Base-by-base conservation (phyloP, 2,888 invertebrate genomes). In the Timandra comae region DNA sequence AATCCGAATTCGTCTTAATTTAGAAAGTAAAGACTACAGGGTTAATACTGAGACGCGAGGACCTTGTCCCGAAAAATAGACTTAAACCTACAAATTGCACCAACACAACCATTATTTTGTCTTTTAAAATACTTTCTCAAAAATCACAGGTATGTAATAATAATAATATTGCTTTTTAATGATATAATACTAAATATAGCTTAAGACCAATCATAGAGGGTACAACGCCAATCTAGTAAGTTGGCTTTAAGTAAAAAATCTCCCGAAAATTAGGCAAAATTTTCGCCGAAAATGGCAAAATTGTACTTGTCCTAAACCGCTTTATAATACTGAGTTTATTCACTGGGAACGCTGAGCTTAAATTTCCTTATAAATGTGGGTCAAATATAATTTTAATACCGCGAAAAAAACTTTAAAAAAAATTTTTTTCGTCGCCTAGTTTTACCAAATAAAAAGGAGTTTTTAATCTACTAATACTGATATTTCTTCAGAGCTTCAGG, bases 41-140 rank as follows among this genome's bases (percentile, higher is more conserved):
- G 11, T 12, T 43, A 47, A 49, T 49, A 44, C 47, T 49, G 52
- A 43, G 37, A 31, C 29, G 33, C 34, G 36, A 41, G 76, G 77
- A 76, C 79, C 56, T 60, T 40, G 80, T 75, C 80, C 79, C 39
- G 36, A 54, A 50, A 49, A 52, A 56, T 56, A 52, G 53, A 55
- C 79, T 78, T 77, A 75, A 62, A 64, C 51, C 82, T 81, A 81
- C 55, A 50, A 82, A 82, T 85, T 84, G 84, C 84, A 84, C 84
- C 41, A 80, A 82, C 82, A 85, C 84, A 85, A 85, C 84, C 84
- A 66, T 73, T 50, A 57, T n/a, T 56, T 69, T 76, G 78, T 82
- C 78, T 81, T 82, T 80, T 80, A 71, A n/a, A n/a, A 76, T 74
- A 77, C 73, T 71, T 16, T 16, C 58, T 62, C 65, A 65, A 71